A percentile compares a stretch with the other conserved stretches of the same genome.
These are phyloP conservation scores for Myopa testacea DNA, from an alignment of 2,888 invertebrate genomes.

Conservation along the genomic window DNA sequence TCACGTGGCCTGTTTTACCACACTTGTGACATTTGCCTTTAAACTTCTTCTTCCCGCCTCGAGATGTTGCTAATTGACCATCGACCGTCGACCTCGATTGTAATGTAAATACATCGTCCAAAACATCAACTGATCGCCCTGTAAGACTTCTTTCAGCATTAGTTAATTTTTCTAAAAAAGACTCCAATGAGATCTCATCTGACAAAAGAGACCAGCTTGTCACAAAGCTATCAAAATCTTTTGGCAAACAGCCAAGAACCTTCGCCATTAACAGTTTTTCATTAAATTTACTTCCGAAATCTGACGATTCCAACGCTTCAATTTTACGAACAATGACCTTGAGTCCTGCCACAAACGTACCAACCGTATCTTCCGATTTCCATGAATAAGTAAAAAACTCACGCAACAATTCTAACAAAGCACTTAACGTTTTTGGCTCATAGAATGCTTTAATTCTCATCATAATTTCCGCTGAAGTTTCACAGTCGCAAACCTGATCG, in stretches of 20 bases:
- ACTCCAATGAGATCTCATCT: no score
- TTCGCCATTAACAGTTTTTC: background rate
- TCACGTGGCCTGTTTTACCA: conserved; percentile 6
- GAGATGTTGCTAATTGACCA: background rate
- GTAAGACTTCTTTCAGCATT: background rate
- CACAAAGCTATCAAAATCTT: background rate
- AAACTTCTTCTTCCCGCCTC: background rate
- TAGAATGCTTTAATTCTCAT: no score
- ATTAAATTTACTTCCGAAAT: background rate
- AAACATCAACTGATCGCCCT: background rate
- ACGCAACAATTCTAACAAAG: background rate
- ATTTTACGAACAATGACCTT: background rate
- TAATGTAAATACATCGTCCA: background rate
- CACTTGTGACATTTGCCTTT: no score
- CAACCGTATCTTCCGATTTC: background rate
- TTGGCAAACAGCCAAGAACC: background rate
- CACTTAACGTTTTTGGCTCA: no score
- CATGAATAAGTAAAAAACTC: background rate
- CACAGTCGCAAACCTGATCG: no score
- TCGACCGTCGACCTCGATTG: background rate
- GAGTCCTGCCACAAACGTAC: background rate
- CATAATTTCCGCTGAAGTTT: no score
- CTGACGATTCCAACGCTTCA: background rate
- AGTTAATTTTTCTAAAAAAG: no score
- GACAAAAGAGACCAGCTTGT: background rate